phyloP scores from a whole-genome alignment of 1,140 invertebrate genomes.

The Pseudoatta argentina region DNA sequence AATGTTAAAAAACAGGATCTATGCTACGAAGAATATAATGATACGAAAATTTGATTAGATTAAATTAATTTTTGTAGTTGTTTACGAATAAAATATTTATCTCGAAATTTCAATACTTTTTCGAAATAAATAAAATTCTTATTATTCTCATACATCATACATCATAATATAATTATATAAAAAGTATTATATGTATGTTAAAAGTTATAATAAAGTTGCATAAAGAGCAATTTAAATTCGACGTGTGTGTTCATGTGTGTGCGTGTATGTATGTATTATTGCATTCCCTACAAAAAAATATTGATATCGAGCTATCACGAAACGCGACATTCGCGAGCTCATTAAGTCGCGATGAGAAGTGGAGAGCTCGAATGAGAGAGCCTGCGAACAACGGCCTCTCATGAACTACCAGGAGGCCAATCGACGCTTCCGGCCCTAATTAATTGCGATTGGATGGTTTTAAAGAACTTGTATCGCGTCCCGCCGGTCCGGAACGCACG shows the following conservation, averaged over 20 bases:
- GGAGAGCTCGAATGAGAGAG: slow-evolving; percentile 75
- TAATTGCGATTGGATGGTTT: slow-evolving; percentile 80
- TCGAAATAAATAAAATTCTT: background rate
- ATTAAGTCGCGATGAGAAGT: slow-evolving; percentile 15
- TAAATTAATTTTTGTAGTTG: background rate
- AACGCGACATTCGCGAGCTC: slow-evolving; percentile 35
- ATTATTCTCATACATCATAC: background rate
- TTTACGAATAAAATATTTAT: background rate
- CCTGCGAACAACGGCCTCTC: slow-evolving; percentile 72
- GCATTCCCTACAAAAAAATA: slow-evolving; percentile 22
- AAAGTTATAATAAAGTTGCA: background rate
- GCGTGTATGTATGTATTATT: background rate
- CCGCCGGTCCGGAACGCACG: slow-evolving; percentile 36
- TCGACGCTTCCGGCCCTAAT: slow-evolving; percentile 83
- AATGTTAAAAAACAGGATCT: background rate
- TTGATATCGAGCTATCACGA: slow-evolving; percentile 11
- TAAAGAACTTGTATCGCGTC: slow-evolving; percentile 81
- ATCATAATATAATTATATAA: background rate
- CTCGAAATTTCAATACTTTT: background rate
- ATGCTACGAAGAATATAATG: background rate
- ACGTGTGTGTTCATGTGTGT: background rate
- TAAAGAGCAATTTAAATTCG: background rate
- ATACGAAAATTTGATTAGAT: background rate
- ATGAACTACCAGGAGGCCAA: slow-evolving; percentile 78
- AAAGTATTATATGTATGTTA: background rate